Evolutionary conservation across 2,797 vertebrate genomes (phyloP).

Genomic region (Aplochiton taeniatus): DNA sequence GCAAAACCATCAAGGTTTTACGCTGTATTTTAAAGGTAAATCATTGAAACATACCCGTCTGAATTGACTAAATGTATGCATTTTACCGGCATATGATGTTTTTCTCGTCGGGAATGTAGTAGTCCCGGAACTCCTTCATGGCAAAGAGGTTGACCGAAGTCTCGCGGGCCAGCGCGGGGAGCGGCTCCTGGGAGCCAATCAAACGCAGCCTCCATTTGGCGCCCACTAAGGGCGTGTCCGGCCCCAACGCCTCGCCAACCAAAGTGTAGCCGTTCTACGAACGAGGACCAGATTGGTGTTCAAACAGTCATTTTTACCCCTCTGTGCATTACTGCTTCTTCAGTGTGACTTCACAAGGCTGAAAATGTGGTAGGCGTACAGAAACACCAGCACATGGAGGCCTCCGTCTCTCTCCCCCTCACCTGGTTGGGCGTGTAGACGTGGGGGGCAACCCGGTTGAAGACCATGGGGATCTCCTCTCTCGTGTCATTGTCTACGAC

Average conservation of each 20-base stretch:
- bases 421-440: slow-evolving; percentile 89
- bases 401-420: slow-evolving; percentile 1
- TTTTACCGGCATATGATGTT: slow-evolving; percentile 84
- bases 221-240: slow-evolving; percentile 54
- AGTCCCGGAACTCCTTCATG: slow-evolving; percentile 81
- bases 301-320: too few relatives aligned
- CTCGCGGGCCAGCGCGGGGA: slow-evolving; percentile 72
- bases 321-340: too few relatives aligned
- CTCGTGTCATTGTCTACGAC: slow-evolving; percentile 89
- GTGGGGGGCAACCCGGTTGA: slow-evolving; percentile 74
- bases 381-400: too few relatives aligned
- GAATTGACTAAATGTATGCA: neutral
- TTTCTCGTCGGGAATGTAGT: slow-evolving; percentile 86
- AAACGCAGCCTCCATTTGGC: slow-evolving; percentile 85
- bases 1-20: neutral
- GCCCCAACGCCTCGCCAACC: slow-evolving; percentile 77
- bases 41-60: too few relatives aligned
- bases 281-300: too few relatives aligned
- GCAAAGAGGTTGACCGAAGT: slow-evolving; percentile 70
- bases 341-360: too few relatives aligned
- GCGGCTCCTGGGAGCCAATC: slow-evolving; percentile 73
- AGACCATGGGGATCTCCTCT: slow-evolving; percentile 79
- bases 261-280: slow-evolving; percentile 89
- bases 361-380: too few relatives aligned
- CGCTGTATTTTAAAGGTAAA: too few relatives aligned